Evolutionary conservation across 2,888 invertebrate genomes (phyloP), one percentile per base, ranked within the genome.

Genomic region (Sesamia inferens): DNA sequence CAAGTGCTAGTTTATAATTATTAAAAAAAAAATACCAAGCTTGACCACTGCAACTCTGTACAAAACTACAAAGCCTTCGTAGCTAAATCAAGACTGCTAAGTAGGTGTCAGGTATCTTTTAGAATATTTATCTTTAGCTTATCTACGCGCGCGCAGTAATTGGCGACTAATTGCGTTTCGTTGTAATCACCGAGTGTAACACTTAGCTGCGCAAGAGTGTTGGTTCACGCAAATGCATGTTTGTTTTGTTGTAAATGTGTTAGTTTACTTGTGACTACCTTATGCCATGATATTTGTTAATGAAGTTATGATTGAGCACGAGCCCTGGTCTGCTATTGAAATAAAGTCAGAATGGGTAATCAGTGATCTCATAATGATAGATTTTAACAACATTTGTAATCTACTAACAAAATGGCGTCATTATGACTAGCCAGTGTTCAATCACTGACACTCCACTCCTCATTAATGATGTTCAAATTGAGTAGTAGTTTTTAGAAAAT

Each of bases 121-220:
- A 87, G 89, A 90, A 90, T 92, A 91, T 93, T 94, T 94, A 90
- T 89, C 89, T 92, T 93, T 90, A 92, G 93, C 94, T 93, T 92
- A 94, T 93, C 92, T 88, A 80, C 84, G 90, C 89, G 88, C 83
- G 87, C 88, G 82, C 80, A 88, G 90, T 93, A 94, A 94, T 94
- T 94, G 92, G 92, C 89, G 87, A 88, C 94, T 95, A 95, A 95
- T 95, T 94, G 95, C 92, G 88, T 95, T 95, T 94, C 93, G 88
- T 90, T 95, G 95, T 95, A 93, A 92, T 93, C 90, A 92, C 90
- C 92, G 92, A 90, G 90, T 86, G 88, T 88, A 88, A 88, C 89
- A 88, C 88, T 88, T 87, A 84, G 85, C 85, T 79, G 86, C 68
- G 78, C 87, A 65, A 68, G 85, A 86, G 83, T 87, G 79, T 80